Evolutionary conservation across 2,888 invertebrate species (phyloP), one percentile per base, ranked within the genome.

Genomic region (Drosophila siamana): DNA sequence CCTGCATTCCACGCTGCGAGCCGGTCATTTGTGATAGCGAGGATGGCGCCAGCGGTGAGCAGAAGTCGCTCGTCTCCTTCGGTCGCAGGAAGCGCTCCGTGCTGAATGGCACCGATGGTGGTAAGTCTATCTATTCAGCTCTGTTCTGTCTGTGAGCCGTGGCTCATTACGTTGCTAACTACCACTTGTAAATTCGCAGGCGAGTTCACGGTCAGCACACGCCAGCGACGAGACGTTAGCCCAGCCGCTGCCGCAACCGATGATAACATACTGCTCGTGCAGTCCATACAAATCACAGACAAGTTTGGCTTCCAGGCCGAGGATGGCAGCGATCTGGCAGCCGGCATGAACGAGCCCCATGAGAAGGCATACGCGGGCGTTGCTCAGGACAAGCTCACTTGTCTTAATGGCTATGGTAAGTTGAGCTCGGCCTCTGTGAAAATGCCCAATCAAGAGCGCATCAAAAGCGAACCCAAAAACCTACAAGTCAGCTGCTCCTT

Each of bases 261-360:
- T 74, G 97, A 98, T 89, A 97, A 98, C 91, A 95, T 98, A 92
- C 94, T 98, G 52, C 94, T 98, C 72, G 97, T 97, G 54, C 97
- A 98, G 92, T 96, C 97, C 67, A 98, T 98, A 90, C 97, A 97
- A 93, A 98, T 98, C 91, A 97, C 97, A 41, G 98, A 98, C 93
- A 97, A 97, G 92, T 98, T 98, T 92, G 97, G 97, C 52, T 97
- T 97, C 92, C 96, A 97, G 89, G 94, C 94, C 81, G 91, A 92
- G 75, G 83, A 82, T 50, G 78, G 78, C 67, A 94, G 95, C 74
- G 80, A 86, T 65, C 43, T 43, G 5, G 63, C 65, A 59, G 63
- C 65, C 62, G 65, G 69, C 59, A 94, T 93, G 56, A 78, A 86
- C 47, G 92, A 94, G 66, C 94, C 94, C 78, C 95, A 94, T 88